A percentile compares a stretch with the other conserved stretches of the same genome.
Conservation (phyloP, 2,888 invertebrate genomes). For the Habrosyne pyritoides region DNA sequence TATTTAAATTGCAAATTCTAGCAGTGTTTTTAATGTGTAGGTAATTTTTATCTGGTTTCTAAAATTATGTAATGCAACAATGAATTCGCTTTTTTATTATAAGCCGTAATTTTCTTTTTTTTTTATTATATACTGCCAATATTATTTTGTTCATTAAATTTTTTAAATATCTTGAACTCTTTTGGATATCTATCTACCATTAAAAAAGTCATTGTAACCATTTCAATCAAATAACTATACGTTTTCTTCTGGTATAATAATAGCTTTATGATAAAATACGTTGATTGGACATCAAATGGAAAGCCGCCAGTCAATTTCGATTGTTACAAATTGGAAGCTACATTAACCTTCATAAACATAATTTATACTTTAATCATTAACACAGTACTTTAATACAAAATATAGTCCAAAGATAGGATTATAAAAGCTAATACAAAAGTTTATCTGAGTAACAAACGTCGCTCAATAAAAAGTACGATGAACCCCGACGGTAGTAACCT, state of each 20-base stretch:
- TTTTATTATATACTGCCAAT: too few relatives aligned
- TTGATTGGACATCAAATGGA: constrained; percentile 7
- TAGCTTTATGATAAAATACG: background rate
- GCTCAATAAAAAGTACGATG: constrained; percentile 79
- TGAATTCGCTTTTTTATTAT: too few relatives aligned
- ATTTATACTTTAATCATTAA: constrained; percentile 35
- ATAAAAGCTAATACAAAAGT: constrained; percentile 78
- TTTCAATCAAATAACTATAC: background rate
- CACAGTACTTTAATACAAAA: constrained; percentile 42
- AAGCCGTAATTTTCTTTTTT: too few relatives aligned
- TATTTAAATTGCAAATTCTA: background rate
- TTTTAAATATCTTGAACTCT: background rate
- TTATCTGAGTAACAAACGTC: constrained; percentile 79
- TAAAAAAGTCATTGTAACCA: background rate
- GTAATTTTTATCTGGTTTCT: background rate
- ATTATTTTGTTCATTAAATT: too few relatives aligned
- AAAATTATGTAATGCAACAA: too few relatives aligned
- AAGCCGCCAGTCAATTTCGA: constrained; percentile 7
- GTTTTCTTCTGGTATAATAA: background rate
- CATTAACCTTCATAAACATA: constrained; percentile 28
- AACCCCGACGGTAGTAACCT: constrained; percentile 77
- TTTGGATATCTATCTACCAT: background rate
- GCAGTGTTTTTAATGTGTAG: background rate
- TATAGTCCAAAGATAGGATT: constrained; percentile 68
- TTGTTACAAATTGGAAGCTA: constrained; percentile 5